phyloP scores from a whole-genome alignment of 2,113 vertebrate genomes.

The Phodopus roborovskii region DNA sequence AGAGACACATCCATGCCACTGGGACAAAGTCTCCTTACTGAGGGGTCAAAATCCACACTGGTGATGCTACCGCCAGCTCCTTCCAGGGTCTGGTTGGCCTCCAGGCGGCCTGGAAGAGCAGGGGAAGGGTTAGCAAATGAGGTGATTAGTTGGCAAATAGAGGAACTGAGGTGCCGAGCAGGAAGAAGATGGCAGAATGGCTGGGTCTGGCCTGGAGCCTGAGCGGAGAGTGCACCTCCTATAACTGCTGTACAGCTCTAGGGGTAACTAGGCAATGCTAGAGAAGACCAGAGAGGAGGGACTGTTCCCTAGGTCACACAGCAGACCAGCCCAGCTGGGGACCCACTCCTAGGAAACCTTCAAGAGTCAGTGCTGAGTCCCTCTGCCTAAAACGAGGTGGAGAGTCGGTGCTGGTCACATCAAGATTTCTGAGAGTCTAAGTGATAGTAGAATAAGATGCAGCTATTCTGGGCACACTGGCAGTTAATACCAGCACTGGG shows the following conservation, averaged over 20 bases:
- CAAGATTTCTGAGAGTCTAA: neutral
- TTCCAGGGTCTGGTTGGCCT: conserved; percentile 85
- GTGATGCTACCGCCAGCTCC: conserved; percentile 92
- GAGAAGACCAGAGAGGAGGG: neutral
- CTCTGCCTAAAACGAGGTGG: neutral
- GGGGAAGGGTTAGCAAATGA: neutral
- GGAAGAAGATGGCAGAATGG: neutral
- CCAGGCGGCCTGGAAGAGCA: conserved; percentile 86
- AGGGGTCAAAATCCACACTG: conserved; percentile 91
- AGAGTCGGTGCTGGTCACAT: neutral
- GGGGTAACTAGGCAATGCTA: neutral
- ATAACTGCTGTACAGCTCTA: neutral
- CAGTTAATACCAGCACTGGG: neutral
- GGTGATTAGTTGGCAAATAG: neutral
- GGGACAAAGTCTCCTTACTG: conserved; percentile 81
- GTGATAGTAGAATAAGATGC: neutral
- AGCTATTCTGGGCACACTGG: too few relatives aligned
- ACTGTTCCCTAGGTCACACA: neutral
- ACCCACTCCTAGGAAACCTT: conserved; percentile 6
- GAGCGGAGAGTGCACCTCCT: neutral
- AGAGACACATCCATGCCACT: neutral
- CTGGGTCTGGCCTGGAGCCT: neutral
- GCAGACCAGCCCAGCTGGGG: neutral
- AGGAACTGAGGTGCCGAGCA: neutral
- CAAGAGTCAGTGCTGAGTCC: neutral